Base-by-base conservation (phyloP, 1,140 invertebrate genomes). In the Phocides pigmalion region DNA sequence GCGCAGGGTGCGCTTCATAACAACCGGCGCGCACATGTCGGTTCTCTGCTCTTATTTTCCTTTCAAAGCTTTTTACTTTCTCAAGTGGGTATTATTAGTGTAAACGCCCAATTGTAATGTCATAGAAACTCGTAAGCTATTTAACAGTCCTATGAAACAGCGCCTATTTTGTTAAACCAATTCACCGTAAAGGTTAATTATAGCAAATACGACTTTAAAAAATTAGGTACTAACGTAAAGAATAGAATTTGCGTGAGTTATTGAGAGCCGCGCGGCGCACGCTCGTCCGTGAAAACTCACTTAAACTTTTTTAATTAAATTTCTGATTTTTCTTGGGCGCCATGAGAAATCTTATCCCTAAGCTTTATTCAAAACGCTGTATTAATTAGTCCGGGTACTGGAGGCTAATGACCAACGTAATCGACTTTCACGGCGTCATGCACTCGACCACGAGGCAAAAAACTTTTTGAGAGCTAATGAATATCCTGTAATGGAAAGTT, bases 241-340 rank as follows among this genome's bases (percentile, higher is more conserved):
- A 82, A 84, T 81, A 79, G 75, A 84, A 85, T 86, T 77, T 73
- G 75, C 67, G 58, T 81, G 79, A 84, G 79, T 87, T 87, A 87
- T 82, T 84, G 76, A 75, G 78, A 76, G 70, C 68, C 66, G 69
- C 69, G 66, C 74, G 68, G 78, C 74, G 81, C 74, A 82, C 82
- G 78, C 77, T 81, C 76, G 65, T 69, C 81, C 77, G 84, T 87
- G 84, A 83, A 89, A 88, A 88, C 81, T 85, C 84, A 88, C 87
- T 89, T 87, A 79, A 90, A 88, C 86, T 90, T 89, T 87, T 88
- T 90, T 89, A 90, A 90, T 90, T 90, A 90, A 87, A 88, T 88
- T 90, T 88, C 76, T 74, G 81, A 84, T 88, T 88, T 90, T 89
- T 87, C 75, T 79, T 71, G 62, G 54, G 61, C 82, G 65, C 72